Base-by-base conservation (phyloP, 2,888 invertebrate species). In the Stenolophus ochropezus region DNA sequence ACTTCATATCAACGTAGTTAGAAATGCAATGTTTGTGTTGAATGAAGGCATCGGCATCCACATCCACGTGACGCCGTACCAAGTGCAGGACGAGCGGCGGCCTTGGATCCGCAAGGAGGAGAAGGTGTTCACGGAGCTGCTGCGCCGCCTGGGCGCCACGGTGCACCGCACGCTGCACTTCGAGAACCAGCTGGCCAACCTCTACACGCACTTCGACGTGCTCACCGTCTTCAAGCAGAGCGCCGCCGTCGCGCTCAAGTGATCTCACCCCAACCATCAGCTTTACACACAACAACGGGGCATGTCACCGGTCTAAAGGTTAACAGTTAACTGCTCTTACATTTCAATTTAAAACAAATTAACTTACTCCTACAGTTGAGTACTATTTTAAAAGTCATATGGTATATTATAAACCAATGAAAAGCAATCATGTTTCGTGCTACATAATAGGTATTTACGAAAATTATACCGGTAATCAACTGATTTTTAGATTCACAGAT, bases 1-100 rank as follows among this genome's bases (percentile, higher is more conserved):
- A n/a, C n/a, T n/a, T n/a, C n/a, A n/a, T n/a, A n/a, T n/a, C 6
- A 16, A 73, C 47, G 20, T 11, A 47, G 49, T 33, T 6, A 49
- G 20, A 25, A 61, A 74, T 71, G 82, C 78, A 65, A 25, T 82
- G 82, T 0, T 33, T 56, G 42, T 20, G 65, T 49, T 79, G 47
- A 73, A 81, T 83, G 61, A 84, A 95, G 95, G 92, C 74, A 93
- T 96, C 85, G 91, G 92, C 83, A 91, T 96, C 77, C 93, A 92
- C 86, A 92, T 96, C 49, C 96, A 97, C 89, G 95, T 97, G 81
- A 96, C 96, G 53, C 97, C 97, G n/a, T 97, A 97, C 90, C 97
- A 97, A 90, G 93, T 97, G 78, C 91, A 92, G 83, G 96, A 97
- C 87, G 92, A 93, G 83, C 91, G 93, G 25, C 91, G 97, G 79